These are phyloP conservation scores for Drosophila jambulina DNA, from an alignment of 1,140 invertebrate genomes.

Conservation along the genomic window DNA sequence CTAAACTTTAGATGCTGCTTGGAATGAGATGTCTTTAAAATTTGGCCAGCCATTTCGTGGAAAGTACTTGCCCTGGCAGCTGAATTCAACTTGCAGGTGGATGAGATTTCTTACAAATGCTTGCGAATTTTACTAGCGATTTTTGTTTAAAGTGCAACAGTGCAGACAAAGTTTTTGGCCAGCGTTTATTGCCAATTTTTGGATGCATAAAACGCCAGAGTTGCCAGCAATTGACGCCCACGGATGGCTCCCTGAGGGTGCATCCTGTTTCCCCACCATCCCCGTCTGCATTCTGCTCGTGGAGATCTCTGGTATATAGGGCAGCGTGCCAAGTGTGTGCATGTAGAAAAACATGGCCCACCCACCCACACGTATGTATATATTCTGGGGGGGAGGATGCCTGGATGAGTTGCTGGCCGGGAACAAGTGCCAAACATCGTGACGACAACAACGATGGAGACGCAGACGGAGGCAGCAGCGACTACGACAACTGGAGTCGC, in stretches of 20 bases:
- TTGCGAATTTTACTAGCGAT: not conserved
- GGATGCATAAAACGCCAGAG: constrained; percentile 75
- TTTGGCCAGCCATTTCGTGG: constrained; percentile 1
- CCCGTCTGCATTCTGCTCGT: not conserved
- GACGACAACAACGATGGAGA: constrained; percentile 43
- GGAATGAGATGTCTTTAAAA: constrained; percentile 5
- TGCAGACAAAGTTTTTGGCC: constrained; percentile 69
- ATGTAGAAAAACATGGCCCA: constrained; percentile 39
- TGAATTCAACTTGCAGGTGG: not conserved
- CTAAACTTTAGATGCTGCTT: not conserved
- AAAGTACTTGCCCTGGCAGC: no score
- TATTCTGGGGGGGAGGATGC: constrained; percentile 4
- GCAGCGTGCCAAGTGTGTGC: constrained; percentile 73
- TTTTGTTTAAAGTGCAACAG: constrained; percentile 35
- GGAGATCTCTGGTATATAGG: constrained; percentile 58
- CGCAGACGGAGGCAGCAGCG: not conserved
- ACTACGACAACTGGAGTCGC: constrained; percentile 34
- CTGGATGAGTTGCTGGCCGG: constrained; percentile 26
- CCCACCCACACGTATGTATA: constrained; percentile 13
- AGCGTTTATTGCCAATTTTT: constrained; percentile 81
- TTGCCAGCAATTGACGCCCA: constrained; percentile 74
- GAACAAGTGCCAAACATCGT: constrained; percentile 72
- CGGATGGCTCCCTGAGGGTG: constrained; percentile 29
- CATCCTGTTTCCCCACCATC: constrained; percentile 1
- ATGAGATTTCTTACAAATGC: not conserved